A percentile compares a stretch with the other conserved stretches of the same genome.
Conservation (phyloP, 2,888 invertebrate species). For the Tyria jacobaeae region DNA sequence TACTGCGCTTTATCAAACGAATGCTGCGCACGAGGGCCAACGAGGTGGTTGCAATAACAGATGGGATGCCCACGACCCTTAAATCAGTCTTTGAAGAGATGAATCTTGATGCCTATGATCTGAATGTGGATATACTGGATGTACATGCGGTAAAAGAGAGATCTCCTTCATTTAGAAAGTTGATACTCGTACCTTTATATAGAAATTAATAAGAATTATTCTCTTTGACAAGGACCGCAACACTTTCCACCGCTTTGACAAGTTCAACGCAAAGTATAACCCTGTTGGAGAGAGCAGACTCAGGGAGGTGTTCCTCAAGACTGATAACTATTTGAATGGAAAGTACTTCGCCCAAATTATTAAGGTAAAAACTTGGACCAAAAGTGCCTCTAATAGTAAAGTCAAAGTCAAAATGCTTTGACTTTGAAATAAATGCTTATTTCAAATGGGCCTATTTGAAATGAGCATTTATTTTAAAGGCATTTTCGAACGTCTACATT, state of each 20-base stretch:
- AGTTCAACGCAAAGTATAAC: conserved; percentile 99
- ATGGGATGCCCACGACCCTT: conserved; percentile 94
- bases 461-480: no score
- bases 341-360: conserved; percentile 99
- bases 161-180: background rate
- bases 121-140: conserved; percentile 99
- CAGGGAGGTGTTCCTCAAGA: conserved; percentile 99
- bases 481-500: no score
- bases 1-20: conserved; percentile 99
- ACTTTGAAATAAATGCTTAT: no score
- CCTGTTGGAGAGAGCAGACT: conserved; percentile 98
- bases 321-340: conserved; percentile 98
- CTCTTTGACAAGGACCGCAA: conserved; percentile 91
- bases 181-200: background rate
- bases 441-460: no score
- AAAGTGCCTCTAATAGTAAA: background rate
- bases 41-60: conserved; percentile 87
- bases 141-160: conserved; percentile 95
- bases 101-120: conserved; percentile 98
- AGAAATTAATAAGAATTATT: background rate
- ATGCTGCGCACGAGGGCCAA: conserved; percentile 96
- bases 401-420: no score
- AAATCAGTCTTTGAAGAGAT: conserved; percentile 98
- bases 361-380: conserved; percentile 85
- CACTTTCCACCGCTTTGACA: conserved; percentile 99